Evolutionary conservation across 1,140 invertebrate species (phyloP), one percentile per base, ranked within the genome.

Genomic region (Phymorhynchus buccinoides): DNA sequence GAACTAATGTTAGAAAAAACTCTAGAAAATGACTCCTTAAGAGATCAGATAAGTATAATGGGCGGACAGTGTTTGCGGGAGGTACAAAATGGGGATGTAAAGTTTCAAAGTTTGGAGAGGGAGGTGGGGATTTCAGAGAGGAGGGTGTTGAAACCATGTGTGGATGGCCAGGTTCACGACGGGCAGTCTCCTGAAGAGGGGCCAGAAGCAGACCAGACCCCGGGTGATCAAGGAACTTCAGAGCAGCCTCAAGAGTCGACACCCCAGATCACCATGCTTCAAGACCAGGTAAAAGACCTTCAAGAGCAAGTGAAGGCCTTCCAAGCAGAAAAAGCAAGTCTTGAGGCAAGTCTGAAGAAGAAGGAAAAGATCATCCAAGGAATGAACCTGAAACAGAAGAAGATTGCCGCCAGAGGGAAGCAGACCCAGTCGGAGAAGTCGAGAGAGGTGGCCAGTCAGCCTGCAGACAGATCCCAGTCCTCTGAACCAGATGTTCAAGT

Each of bases 361-460:
- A 88, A 84, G 52, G 84, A 86, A 41, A 86, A 86, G 80, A 68
- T 85, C 39, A 88, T 88, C 37, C 85, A 86, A 73, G 83, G 85
- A 42, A 48, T 88, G 56, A 75, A 83, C 41, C 37, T 86, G 62
- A 85, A 83, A 39, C 56, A 80, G 48, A 88, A 83, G 48, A 85
- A 83, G 62, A 32, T 56, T n/a, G 83, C 86, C 4, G 81, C 62
- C 42, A 48, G 71, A 66, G 73, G 35, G 22, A 66, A 85, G 68
- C 56, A 80, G 32, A 4, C 56, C 14, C n/a, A 52, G 39, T 14
- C 27, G 18, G 32, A 16, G 52, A 37, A 78, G 44, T 30, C 66
- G 9, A 66, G 30, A 81, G 41, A 71, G 22, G 73, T 48, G 14
- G 14, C 79, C 41, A 2, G 1, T 30, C 16, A 73, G 27, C 35